phyloP scores from a whole-genome alignment of 2,888 invertebrate genomes.

The Myathropa florea region DNA sequence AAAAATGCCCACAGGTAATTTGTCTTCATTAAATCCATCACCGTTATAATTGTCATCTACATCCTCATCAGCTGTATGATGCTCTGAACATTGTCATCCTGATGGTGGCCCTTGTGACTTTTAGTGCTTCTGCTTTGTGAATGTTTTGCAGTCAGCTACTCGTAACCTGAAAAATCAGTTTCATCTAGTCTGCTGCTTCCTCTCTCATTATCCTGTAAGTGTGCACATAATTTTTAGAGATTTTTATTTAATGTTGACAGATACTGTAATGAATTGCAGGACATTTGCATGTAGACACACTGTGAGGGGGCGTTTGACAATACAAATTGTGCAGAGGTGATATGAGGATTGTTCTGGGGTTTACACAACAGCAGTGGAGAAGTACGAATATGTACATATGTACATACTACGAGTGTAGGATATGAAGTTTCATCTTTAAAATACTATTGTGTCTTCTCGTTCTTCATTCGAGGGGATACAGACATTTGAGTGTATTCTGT shows the following conservation, averaged over 20 bases:
- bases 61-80: slow-evolving; percentile 33
- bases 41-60: slow-evolving; percentile 64
- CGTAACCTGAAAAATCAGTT: slow-evolving; percentile 6
- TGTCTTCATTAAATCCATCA: slow-evolving; percentile 81
- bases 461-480: background rate
- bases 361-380: background rate
- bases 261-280: background rate
- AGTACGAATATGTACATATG: background rate
- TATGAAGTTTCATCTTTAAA: too few relatives aligned
- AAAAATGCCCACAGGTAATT: slow-evolving; percentile 80
- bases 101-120: slow-evolving; percentile 55
- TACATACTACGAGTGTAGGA: background rate
- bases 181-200: background rate
- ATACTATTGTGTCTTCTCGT: background rate
- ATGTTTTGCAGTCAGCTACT: slow-evolving; percentile 4
- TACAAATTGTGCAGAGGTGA: background rate
- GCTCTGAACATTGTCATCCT: slow-evolving; percentile 10
- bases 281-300: background rate
- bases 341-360: background rate
- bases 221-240: slow-evolving; percentile 11
- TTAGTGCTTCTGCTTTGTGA: slow-evolving; percentile 54
- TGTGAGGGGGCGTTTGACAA: background rate
- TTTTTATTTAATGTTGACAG: slow-evolving; percentile 3
- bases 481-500: background rate
- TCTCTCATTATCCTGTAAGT: slow-evolving; percentile 12